These are phyloP conservation scores for Vimba vimba DNA, from an alignment of 2,113 vertebrate genomes.

Conservation along the genomic window DNA sequence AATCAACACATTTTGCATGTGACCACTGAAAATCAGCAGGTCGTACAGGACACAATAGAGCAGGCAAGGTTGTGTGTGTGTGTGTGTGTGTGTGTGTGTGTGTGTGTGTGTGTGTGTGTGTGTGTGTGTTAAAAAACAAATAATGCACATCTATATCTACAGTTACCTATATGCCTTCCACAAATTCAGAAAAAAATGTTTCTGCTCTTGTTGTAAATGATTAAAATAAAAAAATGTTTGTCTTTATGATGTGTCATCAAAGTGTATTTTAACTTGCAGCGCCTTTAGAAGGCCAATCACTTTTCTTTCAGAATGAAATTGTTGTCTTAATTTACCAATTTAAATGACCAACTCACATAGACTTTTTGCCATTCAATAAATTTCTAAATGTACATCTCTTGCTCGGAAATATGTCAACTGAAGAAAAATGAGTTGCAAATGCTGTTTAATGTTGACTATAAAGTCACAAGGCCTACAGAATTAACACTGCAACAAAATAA, in stretches of 20 bases:
- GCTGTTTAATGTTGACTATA: not conserved
- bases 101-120: not conserved
- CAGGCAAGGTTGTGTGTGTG: conserved; percentile 21
- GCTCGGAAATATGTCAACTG: not conserved
- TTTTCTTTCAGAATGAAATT: not conserved
- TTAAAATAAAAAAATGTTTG: not conserved
- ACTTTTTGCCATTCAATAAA: not conserved
- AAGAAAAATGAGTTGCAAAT: not conserved
- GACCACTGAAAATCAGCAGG: conserved; percentile 48
- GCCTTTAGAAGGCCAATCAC: not conserved
- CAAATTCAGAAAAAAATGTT: not conserved
- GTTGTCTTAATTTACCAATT: not conserved
- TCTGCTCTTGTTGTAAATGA: not conserved
- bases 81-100: not conserved
- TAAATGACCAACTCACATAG: not conserved
- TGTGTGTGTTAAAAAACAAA: conserved; percentile 35
- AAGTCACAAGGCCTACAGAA: not conserved
- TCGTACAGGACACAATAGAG: conserved; percentile 31
- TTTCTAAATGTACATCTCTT: not conserved
- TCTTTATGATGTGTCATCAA: not conserved
- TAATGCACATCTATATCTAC: not conserved
- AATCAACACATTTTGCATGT: conserved; percentile 53
- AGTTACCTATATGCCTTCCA: not conserved
- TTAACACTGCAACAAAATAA: not conserved
- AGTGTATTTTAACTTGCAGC: not conserved